Evolutionary conservation across 2,113 vertebrate species (phyloP).

Genomic region (Protobothrops mucrosquamatus): DNA sequence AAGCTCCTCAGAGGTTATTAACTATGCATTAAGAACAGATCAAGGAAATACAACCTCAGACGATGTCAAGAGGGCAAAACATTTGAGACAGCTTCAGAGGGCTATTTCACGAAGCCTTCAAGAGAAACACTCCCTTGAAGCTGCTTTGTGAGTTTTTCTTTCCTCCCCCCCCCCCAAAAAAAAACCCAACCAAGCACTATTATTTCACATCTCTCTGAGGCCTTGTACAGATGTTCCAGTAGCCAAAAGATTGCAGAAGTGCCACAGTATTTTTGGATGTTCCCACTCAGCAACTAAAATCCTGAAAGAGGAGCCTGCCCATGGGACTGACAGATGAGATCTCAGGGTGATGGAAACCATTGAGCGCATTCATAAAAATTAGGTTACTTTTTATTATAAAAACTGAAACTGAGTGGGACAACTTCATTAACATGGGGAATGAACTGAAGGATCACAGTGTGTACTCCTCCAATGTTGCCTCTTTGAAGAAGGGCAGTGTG

Average conservation of each 20-base stretch:
- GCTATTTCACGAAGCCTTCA: not conserved
- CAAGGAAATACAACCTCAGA: not conserved
- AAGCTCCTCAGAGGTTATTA: not conserved
- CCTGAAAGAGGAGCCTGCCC: not conserved
- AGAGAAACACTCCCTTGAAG: not conserved
- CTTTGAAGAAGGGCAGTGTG: not conserved
- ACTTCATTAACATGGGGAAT: not conserved
- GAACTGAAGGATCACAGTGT: not conserved
- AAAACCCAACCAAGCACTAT: not conserved
- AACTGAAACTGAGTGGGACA: not conserved
- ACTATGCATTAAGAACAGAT: not conserved
- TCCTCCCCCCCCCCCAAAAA: not conserved
- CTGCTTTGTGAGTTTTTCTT: not conserved
- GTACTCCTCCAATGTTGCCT: not conserved
- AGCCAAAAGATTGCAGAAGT: not conserved
- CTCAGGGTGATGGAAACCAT: not conserved
- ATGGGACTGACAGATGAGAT: not conserved
- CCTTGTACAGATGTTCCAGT: not conserved
- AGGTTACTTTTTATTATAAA: not conserved
- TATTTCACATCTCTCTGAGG: not conserved
- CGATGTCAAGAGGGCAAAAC: not conserved
- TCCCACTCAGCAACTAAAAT: not conserved
- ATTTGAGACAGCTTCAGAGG: not conserved
- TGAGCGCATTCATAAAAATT: not conserved
- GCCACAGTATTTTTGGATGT: not conserved